Evolutionary conservation across 1,140 invertebrate species (phyloP).

Genomic region (Zaprionus kolodkinae): DNA sequence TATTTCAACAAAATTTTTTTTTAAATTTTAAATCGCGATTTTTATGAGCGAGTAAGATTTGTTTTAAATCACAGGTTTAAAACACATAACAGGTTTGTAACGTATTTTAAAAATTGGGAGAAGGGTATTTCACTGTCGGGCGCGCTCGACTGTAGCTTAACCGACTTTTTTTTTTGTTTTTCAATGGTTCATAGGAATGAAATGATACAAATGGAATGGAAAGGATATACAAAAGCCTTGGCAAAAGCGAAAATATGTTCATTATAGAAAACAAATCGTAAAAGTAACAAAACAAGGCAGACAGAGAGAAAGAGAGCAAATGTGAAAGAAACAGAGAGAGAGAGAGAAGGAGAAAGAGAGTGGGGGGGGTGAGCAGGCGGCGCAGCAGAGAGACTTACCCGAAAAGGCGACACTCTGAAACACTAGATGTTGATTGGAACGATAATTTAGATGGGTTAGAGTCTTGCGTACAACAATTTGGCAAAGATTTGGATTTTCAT

Average conservation of each 20-base stretch:
- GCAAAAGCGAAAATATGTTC: neutral
- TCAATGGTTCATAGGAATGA: neutral
- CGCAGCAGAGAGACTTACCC: conserved; percentile 88
- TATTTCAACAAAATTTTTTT: too few relatives aligned
- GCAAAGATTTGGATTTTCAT: conserved; percentile 66
- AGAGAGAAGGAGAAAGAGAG: neutral
- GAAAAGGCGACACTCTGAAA: conserved; percentile 97
- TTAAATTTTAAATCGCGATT: too few relatives aligned
- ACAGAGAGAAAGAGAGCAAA: neutral
- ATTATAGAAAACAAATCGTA: neutral
- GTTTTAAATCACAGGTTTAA: too few relatives aligned
- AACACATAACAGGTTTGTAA: too few relatives aligned
- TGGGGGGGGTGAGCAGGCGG: neutral
- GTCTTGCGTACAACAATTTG: conserved; percentile 81
- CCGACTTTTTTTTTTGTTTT: too few relatives aligned
- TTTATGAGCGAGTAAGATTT: too few relatives aligned
- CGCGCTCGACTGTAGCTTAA: too few relatives aligned
- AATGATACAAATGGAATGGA: neutral
- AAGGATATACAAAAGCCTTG: conserved; percentile 32
- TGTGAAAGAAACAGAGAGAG: neutral
- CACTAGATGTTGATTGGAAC: conserved; percentile 89
- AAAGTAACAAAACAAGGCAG: conserved; percentile 9
- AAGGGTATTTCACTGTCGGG: too few relatives aligned
- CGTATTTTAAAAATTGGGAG: too few relatives aligned
- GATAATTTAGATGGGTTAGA: conserved; percentile 83